phyloP scores from a whole-genome alignment of 2,888 invertebrate genomes.

The Melanargia galathea region DNA sequence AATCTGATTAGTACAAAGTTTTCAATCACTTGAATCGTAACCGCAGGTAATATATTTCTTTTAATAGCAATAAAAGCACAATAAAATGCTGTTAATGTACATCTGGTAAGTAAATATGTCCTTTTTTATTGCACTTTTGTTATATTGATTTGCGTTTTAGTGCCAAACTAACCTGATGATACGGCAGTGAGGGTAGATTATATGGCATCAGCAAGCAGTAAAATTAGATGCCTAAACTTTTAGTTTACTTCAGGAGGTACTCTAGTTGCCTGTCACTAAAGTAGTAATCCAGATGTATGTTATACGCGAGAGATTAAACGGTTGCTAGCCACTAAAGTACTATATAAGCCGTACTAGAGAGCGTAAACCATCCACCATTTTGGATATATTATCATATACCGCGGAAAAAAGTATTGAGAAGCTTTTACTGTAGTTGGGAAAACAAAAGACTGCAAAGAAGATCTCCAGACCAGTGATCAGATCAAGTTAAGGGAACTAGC shows the following conservation, averaged over 20 bases:
- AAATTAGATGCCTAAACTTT: background rate
- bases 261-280: too few species aligned
- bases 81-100: constrained; percentile 1
- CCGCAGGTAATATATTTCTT: background rate
- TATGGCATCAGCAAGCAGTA: background rate
- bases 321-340: too few species aligned
- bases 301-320: too few species aligned
- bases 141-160: background rate
- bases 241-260: background rate
- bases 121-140: constrained; percentile 5
- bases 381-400: too few species aligned
- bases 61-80: constrained; percentile 2
- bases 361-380: too few species aligned
- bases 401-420: too few species aligned
- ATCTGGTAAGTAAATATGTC: background rate
- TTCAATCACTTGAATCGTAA: constrained; percentile 13
- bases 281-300: too few species aligned
- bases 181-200: background rate
- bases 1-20: constrained; percentile 1
- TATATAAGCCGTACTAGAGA: too few species aligned
- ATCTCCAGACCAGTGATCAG: too few species aligned
- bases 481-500: too few species aligned
- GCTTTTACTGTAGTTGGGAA: too few species aligned
- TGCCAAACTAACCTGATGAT: constrained; percentile 3
- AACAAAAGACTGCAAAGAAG: too few species aligned